Evolutionary conservation across 2,888 invertebrate species (phyloP).

Genomic region (Cephus nigrinus): DNA sequence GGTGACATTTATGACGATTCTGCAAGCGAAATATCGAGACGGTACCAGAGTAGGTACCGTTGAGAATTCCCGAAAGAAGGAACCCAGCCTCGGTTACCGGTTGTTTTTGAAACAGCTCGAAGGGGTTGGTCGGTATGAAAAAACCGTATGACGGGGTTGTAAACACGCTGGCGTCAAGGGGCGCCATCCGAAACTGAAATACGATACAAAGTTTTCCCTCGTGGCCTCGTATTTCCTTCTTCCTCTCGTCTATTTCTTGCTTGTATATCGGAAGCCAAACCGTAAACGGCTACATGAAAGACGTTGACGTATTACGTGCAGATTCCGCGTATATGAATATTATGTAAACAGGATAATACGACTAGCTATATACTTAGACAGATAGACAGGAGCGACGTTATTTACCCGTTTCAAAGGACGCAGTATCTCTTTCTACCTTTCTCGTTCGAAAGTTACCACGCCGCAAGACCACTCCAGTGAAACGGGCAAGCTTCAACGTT

Average conservation of each 20-base stretch:
- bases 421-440: neutral
- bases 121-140: neutral
- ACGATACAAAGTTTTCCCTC: neutral
- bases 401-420: neutral
- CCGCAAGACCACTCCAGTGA: neutral
- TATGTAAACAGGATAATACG: neutral
- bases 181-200: neutral
- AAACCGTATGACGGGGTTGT: neutral
- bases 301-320: neutral
- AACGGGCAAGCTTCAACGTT: neutral
- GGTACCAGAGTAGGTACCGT: neutral
- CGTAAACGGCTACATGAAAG: neutral
- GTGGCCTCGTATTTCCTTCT: neutral
- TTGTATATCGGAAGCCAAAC: neutral
- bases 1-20: neutral
- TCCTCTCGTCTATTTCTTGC: neutral
- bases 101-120: neutral
- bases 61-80: neutral
- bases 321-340: neutral
- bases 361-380: neutral
- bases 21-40: neutral
- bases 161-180: neutral
- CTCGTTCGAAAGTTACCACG: neutral
- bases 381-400: neutral
- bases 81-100: neutral